Evolutionary conservation across 2,797 vertebrate species (phyloP).

Genomic region (Gorsachius magnificus): DNA sequence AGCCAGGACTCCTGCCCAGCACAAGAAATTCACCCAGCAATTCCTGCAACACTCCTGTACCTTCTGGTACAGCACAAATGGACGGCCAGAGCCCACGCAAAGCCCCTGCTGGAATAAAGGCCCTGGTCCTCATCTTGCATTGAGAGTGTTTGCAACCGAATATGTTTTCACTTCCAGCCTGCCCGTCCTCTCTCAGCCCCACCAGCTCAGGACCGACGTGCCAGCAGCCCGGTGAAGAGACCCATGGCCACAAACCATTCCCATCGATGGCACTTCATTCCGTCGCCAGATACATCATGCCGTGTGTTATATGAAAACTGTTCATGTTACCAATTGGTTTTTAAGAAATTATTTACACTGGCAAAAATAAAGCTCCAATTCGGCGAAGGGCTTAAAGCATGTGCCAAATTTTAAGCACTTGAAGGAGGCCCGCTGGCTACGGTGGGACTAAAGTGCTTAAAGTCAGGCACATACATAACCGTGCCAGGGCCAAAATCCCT

Average conservation of each 20-base stretch:
- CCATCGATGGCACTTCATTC: background rate
- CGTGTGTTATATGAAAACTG: background rate
- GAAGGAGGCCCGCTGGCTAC: background rate
- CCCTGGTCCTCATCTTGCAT: background rate
- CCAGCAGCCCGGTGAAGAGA: background rate
- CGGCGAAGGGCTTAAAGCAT: background rate
- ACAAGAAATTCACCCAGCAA: background rate
- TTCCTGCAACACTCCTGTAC: background rate
- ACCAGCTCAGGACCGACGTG: fast-evolving
- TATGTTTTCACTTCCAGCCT: fast-evolving
- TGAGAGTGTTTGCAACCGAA: background rate
- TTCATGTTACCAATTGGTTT: background rate
- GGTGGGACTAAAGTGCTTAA: background rate
- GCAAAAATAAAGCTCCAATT: background rate
- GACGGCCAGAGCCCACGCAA: background rate
- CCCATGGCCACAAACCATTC: background rate
- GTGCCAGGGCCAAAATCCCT: slow-evolving; percentile 14
- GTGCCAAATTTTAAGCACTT: background rate
- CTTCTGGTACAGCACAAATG: background rate
- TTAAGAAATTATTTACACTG: background rate
- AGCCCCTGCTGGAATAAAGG: background rate
- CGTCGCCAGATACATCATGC: background rate
- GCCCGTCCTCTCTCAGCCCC: background rate
- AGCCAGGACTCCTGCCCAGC: background rate
- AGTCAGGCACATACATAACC: background rate